phyloP scores from a whole-genome alignment of 2,888 invertebrate genomes.

The Melangyna quadrimaculata region DNA sequence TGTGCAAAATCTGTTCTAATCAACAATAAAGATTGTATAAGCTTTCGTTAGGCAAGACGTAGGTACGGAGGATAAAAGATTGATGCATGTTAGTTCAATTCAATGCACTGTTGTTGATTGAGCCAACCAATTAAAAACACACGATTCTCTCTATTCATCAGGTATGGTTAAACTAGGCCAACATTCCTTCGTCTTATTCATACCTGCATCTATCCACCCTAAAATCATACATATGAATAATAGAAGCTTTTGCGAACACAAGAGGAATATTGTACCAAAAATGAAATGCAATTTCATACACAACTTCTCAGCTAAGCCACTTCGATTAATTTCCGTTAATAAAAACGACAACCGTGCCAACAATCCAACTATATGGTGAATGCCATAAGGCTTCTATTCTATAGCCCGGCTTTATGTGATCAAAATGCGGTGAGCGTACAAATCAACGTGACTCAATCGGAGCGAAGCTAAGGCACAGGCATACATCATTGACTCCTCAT shows the following conservation, averaged over 20 bases:
- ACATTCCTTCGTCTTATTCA: background rate
- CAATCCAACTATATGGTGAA: background rate
- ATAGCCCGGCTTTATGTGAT: background rate
- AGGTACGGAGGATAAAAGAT: background rate
- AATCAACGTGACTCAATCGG: conserved; percentile 20
- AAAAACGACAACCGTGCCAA: background rate
- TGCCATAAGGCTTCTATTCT: background rate
- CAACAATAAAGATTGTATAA: background rate
- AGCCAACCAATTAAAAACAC: conserved; percentile 33
- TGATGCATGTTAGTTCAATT: background rate
- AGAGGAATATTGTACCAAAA: conserved; percentile 6
- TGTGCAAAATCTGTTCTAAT: background rate
- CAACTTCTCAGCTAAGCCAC: conserved; percentile 7
- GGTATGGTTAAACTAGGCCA: conserved; percentile 22
- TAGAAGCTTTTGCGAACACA: background rate
- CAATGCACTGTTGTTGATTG: background rate
- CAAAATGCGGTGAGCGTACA: conserved; percentile 7
- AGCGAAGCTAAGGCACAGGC: background rate
- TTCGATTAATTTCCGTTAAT: conserved; percentile 47
- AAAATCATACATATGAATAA: background rate
- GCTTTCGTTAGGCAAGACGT: background rate
- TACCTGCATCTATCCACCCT: background rate
- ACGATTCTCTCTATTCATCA: background rate
- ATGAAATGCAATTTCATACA: conserved; percentile 30
- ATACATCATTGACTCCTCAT: conserved; percentile 20